Evolutionary conservation across 2,888 invertebrate genomes (phyloP).

Genomic region (Cybosia mesomella): DNA sequence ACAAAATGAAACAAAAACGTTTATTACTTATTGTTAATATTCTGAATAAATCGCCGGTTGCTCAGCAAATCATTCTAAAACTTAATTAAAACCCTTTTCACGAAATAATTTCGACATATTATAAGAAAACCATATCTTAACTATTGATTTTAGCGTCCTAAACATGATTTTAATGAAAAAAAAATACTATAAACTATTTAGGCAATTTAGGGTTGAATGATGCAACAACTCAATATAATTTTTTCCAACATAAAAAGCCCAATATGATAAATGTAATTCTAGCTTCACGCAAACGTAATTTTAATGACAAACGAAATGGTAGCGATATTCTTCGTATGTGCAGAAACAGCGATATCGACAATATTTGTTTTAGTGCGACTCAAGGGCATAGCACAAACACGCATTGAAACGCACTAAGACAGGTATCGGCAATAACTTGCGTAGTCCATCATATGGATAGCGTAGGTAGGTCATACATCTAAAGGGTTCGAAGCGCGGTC

Average conservation of each 20-base stretch:
- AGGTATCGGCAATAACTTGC: constrained; percentile 8
- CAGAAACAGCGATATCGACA: constrained; percentile 12
- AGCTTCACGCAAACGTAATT: background rate
- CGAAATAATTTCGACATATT: background rate
- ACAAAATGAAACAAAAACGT: background rate
- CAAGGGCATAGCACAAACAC: background rate
- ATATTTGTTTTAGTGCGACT: constrained; percentile 20
- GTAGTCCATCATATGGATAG: background rate
- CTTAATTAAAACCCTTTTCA: background rate
- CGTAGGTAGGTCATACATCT: background rate
- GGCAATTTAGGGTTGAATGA: background rate
- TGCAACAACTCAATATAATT: background rate
- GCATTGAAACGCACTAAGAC: constrained; percentile 19
- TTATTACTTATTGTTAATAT: background rate
- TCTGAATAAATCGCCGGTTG: background rate
- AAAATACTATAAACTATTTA: background rate
- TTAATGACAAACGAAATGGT: background rate
- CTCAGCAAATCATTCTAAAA: background rate
- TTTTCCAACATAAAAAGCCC: background rate
- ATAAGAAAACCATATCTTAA: background rate
- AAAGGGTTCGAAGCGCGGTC: no score
- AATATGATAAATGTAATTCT: background rate
- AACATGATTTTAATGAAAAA: background rate
- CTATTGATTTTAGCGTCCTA: background rate
- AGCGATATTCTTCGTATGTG: background rate